phyloP scores from a whole-genome alignment of 2,888 invertebrate genomes.

The Campopleginae sp. region DNA sequence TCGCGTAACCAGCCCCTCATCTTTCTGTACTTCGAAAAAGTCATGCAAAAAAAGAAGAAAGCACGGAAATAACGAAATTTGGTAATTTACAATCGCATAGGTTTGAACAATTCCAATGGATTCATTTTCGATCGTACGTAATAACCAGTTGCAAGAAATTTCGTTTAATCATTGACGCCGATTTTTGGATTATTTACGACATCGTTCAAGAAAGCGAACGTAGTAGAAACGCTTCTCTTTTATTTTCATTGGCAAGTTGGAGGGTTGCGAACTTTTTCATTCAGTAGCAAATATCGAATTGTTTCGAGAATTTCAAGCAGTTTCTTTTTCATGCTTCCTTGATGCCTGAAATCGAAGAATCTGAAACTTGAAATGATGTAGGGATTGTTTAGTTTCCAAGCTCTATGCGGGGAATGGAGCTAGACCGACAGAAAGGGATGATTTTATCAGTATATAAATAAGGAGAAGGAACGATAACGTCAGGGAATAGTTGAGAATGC shows the following conservation, averaged over 20 bases:
- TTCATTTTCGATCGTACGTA: constrained; percentile 13
- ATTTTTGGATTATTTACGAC: background rate
- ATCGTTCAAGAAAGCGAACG: background rate
- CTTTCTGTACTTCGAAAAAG: constrained; percentile 22
- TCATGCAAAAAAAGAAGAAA: constrained; percentile 63
- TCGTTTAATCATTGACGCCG: background rate
- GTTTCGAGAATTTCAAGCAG: background rate
- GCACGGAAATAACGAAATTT: constrained; percentile 18
- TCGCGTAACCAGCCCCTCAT: constrained; percentile 17
- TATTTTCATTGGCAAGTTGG: background rate
- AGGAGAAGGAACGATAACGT: constrained; percentile 45
- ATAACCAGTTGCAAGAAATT: constrained; percentile 16
- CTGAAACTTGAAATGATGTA: background rate
- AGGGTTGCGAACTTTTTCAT: background rate
- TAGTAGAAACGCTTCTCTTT: background rate
- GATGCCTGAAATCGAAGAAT: background rate
- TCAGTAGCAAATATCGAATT: background rate
- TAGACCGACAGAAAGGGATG: constrained; percentile 2
- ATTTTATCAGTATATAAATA: constrained; percentile 16
- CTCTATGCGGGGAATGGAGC: background rate
- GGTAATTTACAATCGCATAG: background rate
- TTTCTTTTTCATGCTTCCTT: background rate
- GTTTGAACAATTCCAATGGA: constrained; percentile 8
- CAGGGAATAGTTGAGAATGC: constrained; percentile 74
- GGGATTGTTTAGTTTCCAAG: background rate